Base-by-base conservation (phyloP, 2,888 invertebrate species). In the Liposcelis brunnea region DNA sequence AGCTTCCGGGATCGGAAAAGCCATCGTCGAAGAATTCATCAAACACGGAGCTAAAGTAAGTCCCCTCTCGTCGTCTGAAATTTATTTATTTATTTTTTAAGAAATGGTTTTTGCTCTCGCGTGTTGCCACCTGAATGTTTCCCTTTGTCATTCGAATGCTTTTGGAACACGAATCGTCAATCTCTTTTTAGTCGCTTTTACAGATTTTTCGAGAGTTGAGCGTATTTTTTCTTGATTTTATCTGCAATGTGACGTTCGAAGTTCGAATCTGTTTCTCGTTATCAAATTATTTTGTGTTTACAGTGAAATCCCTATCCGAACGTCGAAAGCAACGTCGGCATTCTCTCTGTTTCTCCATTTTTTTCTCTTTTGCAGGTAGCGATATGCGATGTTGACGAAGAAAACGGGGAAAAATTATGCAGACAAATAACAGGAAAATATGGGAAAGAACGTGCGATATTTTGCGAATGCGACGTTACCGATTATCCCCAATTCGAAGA, bases 401-500 rank as follows among this genome's bases (percentile, higher is more conserved):
- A 77, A 51, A 71, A 73, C 32, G 80, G 79, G 10, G 79, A 80
- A 55, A 74, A 75, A 55, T 65, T 81, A 40, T 68, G 73, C 6
- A 75, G 77, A 51, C 72, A 73, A 49, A 62, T 80, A 21, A 69
- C 70, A 11, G 65, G 70, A 32, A 75, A 77, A 56, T 75, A 74
- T 55, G 77, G 77, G 36, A 71, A 78, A 54, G 77, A 78, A 57
- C 72, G 74, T 48, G 75, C 79, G 8, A 64, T 80, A 50, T 81
- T 77, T 58, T 80, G 78, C 54, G 75, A 75, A 43, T 80, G 80
- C 56, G 81, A 81, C 56, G 81, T 81, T 51, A 81, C 81, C 0
- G 81, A 81, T 60, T 81, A 80, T 60, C 74, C 76, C 31, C 80
- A 80, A 58, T 80, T 78, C 58, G 80, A 81, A 69, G 78, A 79